A percentile compares a stretch with the other conserved stretches of the same genome.
Evolutionary conservation across 2,888 invertebrate genomes (phyloP).

Genomic region (Furcula furcula): DNA sequence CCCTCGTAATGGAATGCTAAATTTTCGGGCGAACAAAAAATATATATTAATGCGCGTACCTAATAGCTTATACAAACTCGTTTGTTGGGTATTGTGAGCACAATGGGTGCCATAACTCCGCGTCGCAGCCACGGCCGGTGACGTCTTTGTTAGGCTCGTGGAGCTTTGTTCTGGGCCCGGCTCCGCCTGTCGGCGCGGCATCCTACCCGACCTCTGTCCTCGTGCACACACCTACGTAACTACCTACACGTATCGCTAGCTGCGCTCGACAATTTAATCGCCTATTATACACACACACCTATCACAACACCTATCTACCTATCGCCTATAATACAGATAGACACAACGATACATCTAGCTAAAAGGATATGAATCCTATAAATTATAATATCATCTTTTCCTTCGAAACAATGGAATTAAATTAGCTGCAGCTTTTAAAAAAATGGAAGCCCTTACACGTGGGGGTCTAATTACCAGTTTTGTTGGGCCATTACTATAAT

Average conservation of each 20-base stretch:
- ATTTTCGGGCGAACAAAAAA: slow-evolving; percentile 82
- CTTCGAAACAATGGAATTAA: slow-evolving; percentile 21
- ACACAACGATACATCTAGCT: too few species aligned
- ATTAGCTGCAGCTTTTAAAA: slow-evolving; percentile 41
- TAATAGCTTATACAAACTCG: slow-evolving; percentile 83
- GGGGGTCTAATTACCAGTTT: slow-evolving; percentile 70
- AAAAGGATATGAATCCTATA: slow-evolving; percentile 46
- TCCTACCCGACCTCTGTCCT: slow-evolving; percentile 51
- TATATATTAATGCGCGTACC: slow-evolving; percentile 82
- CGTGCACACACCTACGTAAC: slow-evolving; percentile 40
- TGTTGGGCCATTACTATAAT: slow-evolving; percentile 76
- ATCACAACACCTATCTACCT: slow-evolving; percentile 23
- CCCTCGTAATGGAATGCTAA: slow-evolving; percentile 82
- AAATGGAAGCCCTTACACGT: slow-evolving; percentile 53
- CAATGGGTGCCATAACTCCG: slow-evolving; percentile 82
- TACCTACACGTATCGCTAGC: slow-evolving; percentile 22
- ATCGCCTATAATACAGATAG: too few species aligned
- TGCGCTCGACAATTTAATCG: slow-evolving; percentile 22
- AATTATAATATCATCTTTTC: slow-evolving; percentile 43
- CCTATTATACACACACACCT: slow-evolving; percentile 5
- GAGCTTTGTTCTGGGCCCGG: slow-evolving; percentile 70
- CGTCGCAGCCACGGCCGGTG: slow-evolving; percentile 80
- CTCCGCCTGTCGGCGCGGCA: slow-evolving; percentile 70
- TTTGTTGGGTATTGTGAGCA: slow-evolving; percentile 82
- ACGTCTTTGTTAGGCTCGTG: slow-evolving; percentile 79